phyloP scores from a whole-genome alignment of 2,888 invertebrate species.

The Notocelia uddmanniana region DNA sequence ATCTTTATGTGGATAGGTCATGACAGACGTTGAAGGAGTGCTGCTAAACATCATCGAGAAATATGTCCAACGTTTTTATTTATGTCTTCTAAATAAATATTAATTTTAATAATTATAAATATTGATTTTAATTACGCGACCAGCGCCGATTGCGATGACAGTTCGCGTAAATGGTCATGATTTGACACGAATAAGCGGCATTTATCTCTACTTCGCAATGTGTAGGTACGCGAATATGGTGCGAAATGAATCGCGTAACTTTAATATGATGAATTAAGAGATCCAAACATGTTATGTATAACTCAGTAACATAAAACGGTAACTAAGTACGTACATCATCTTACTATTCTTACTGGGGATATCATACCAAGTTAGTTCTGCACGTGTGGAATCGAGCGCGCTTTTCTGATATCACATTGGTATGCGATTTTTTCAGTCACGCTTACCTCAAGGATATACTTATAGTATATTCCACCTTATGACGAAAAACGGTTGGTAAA shows the following conservation, averaged over 20 bases:
- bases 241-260: conserved; percentile 25
- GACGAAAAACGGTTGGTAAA: too few relatives aligned
- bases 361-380: neutral
- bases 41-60: conserved; percentile 58
- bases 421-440: neutral
- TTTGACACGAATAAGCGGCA: conserved; percentile 56
- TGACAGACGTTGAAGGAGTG: conserved; percentile 53
- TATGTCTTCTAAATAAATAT: conserved; percentile 70
- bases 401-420: neutral
- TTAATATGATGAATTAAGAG: conserved; percentile 25
- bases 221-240: conserved; percentile 30
- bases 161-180: conserved; percentile 57
- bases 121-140: conserved; percentile 71
- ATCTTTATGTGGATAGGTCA: conserved; percentile 39
- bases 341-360: neutral
- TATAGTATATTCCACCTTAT: neutral
- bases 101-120: conserved; percentile 71
- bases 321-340: neutral
- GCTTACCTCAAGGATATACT: neutral
- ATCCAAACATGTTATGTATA: neutral
- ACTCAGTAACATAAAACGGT: neutral
- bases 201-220: conserved; percentile 32
- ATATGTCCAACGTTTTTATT: conserved; percentile 61
- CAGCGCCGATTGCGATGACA: conserved; percentile 55
- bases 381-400: neutral